Percentiles rank a stretch among this genome's conserved stretches.
Evolutionary conservation across 2,113 vertebrate genomes (phyloP).

Genomic region (Anser brachyrhynchus): DNA sequence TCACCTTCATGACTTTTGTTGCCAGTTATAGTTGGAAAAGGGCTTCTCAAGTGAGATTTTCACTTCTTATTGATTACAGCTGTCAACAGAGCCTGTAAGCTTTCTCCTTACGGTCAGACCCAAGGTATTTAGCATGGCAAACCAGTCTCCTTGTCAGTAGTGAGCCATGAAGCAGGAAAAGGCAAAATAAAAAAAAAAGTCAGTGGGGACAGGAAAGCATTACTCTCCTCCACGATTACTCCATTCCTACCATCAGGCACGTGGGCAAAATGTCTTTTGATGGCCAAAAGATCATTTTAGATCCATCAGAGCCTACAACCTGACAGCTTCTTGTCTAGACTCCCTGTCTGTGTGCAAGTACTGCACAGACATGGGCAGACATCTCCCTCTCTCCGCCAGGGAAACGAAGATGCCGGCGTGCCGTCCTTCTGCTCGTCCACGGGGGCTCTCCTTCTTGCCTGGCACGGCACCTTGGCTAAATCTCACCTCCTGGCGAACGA

Average conservation of each 20-base stretch:
- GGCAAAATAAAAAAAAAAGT: background rate
- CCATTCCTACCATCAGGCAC: background rate
- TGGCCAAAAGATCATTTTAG: background rate
- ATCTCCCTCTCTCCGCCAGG: background rate
- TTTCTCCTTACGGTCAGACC: slow-evolving; percentile 27
- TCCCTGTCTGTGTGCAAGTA: background rate
- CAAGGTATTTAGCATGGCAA: slow-evolving; percentile 17
- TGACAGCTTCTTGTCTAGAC: background rate
- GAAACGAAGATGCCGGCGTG: background rate
- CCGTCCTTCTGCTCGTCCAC: background rate
- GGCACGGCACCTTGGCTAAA: background rate
- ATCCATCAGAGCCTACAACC: background rate
- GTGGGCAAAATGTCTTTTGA: background rate
- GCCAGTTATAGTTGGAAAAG: slow-evolving; percentile 2
- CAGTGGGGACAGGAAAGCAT: background rate
- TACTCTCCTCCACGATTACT: background rate
- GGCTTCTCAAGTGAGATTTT: slow-evolving; percentile 35
- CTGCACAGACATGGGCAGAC: background rate
- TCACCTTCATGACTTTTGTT: slow-evolving; percentile 1
- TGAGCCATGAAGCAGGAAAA: background rate
- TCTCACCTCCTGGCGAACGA: background rate
- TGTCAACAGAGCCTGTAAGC: slow-evolving; percentile 38
- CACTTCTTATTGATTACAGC: slow-evolving; percentile 50
- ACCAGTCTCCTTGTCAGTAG: slow-evolving; percentile 3
- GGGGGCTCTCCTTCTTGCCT: background rate